A percentile compares a stretch with the other conserved stretches of the same genome.
phyloP scores from a whole-genome alignment of 2,888 invertebrate species.

The Boloria selene region DNA sequence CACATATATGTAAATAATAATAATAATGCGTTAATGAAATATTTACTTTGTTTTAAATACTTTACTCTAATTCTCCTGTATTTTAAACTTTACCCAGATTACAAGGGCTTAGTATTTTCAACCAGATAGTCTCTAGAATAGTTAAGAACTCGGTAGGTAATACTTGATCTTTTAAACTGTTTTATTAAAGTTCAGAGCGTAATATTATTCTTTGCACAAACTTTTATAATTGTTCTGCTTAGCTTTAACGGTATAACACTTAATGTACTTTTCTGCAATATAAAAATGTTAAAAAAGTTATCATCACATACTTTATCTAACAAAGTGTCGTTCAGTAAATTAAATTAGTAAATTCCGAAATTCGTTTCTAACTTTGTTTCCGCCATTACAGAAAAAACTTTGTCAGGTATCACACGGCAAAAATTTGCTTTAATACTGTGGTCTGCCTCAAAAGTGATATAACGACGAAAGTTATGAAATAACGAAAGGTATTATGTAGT shows the following conservation, averaged over 20 bases:
- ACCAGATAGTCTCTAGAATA: conserved; percentile 13
- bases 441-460: no score
- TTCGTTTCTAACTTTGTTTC: no score
- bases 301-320: no score
- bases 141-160: background rate
- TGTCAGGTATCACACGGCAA: no score
- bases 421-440: no score
- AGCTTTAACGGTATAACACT: background rate
- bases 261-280: no score
- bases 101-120: conserved; percentile 10
- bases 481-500: no score
- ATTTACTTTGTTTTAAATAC: background rate
- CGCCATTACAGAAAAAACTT: no score
- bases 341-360: no score
- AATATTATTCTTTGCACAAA: conserved; percentile 3
- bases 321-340: no score
- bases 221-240: background rate
- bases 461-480: no score
- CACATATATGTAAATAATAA: background rate
- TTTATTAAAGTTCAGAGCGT: background rate
- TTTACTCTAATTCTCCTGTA: background rate
- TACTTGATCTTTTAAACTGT: conserved; percentile 7
- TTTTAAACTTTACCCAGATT: background rate
- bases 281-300: no score
- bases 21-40: background rate